Evolutionary conservation across 2,888 invertebrate genomes (phyloP), one percentile per base, ranked within the genome.

Genomic region (Eupelmus urozonus): DNA sequence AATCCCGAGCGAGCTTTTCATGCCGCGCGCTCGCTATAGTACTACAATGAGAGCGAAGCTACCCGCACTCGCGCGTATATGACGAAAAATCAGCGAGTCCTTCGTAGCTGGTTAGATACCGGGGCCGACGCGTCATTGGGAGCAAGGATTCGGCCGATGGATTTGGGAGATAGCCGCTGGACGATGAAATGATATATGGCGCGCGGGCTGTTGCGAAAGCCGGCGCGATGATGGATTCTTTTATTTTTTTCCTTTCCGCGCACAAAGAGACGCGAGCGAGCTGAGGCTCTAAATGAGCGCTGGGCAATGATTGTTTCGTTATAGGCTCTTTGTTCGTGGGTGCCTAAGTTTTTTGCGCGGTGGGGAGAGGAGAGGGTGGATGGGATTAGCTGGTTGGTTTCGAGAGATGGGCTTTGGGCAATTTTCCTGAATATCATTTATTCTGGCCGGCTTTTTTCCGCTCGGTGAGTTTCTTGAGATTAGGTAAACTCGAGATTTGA

Each of bases 1-100:
- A 88, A 89, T 89, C 82, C 81, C 82, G 16, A 40, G 60, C 40
- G 76, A 76, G 76, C 76, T 76, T 76, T 71, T 65, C 71, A 69
- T 76, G 40, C 69, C 23, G 34, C 16, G 29, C 27, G 45, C 42
- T 7, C 29, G 51, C 2, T n/a, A n/a, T n/a, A n/a, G 57, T 59
- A 18, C 20, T 20, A 62, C 62, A 60, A 51, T 51, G 49, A 23
- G 23, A 25, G 20, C 23, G 18, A 16, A 16, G 25, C 16, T 65
- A 20, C 20, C 5, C 18, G 45, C 45, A 13, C 45, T 1, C 20
- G 40, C 3, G 20, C 2, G 23, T 0, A 34, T 34, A 49, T 55
- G 55, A 73, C 45, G 63, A 65, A 73, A 65, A 65, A 49, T 60
- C 59, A 16, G 18, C 2, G 34, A 65, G 51, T 65, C 65, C 65